Evolutionary conservation across 2,888 invertebrate species (phyloP), one percentile per base, ranked within the genome.

Genomic region (Drosophila leonis): DNA sequence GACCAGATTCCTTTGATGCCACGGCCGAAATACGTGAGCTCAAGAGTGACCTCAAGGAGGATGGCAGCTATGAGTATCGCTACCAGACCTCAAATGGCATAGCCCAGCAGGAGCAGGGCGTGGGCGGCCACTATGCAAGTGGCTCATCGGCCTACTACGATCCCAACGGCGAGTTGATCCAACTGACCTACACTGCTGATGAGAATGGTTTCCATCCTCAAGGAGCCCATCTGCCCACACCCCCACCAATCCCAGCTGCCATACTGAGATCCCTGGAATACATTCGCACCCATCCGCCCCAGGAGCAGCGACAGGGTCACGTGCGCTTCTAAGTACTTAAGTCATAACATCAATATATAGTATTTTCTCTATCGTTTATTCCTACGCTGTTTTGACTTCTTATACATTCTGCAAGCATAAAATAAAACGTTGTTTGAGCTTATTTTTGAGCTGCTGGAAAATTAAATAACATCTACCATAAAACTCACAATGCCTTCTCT

Each of bases 11-110:
- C 31, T 90, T 77, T 44, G 92, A 92, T 78, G 92, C 90, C 18
- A 71, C 54, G 13, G 92, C 93, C 2, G 88, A 92, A 59, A 82
- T 1, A 5, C 85, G 78, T 92, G 94, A 65, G 93, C 94, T 60
- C 71, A 87, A 46, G 92, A 94, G 65, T 60, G 87, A 92, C 54
- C 39, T 90, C 3, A 88, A 87, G 70, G 90, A 91, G 64, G 95
- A 95, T 67, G 90, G 93, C 24, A 82, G 90, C 55, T 95, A 92
- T 91, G 61, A 83, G 0, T 94, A 92, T 88, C 62, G 70, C 6
- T 95, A 90, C 85, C 93, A 95, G 80, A 95, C 95, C 75, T 93
- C 93, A 18, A 95, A 96, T 84, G 95, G 95, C 24, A 96, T 95
- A 86, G 66, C 90, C 0, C 94, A 91, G 7, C 94, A 95, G 78